Base-by-base conservation (phyloP, 2,888 invertebrate species). In the Xiphydria camelus region DNA sequence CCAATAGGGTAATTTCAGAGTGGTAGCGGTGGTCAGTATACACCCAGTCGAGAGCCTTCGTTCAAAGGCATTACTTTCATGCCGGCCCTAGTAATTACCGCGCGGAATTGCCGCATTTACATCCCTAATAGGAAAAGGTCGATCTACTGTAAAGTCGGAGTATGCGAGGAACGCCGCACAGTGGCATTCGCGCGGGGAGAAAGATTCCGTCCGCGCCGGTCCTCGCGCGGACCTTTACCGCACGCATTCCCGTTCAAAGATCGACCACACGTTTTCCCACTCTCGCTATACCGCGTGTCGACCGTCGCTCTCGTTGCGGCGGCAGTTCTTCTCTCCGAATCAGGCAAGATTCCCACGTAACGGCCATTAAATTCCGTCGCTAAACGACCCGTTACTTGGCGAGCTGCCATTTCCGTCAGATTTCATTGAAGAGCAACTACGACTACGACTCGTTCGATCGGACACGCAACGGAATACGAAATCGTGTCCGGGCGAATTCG, bases 91-190 rank as follows among this genome's bases (percentile, higher is more conserved):
- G 61, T 68, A 66, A 67, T 69, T 66, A 62, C 57, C 53, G 32
- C 44, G 57, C 51, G 47, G 65, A 67, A 68, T 67, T 63, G 59
- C 62, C 53, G 53, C 65, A 64, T 68, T 67, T 67, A 64, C 67
- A 68, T 66, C 55, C 56, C 55, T 68, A 66, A 68, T 69, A 64
- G 57, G 59, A 62, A 63, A 53, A 52, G 58, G 57, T 59, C 55
- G 55, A 59, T 57, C 55, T 51, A 59, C n/a, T n/a, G n/a, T n/a
- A n/a, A n/a, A n/a, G n/a, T n/a, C n/a, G n/a, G n/a, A 46, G 47
- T 51, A 65, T 65, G 59, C 57, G 50, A 54, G 55, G 55, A 51
- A 57, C 49, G 57, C 55, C n/a, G n/a, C n/a, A n/a, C n/a, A n/a
- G n/a, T n/a, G n/a, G n/a, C n/a, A n/a, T n/a, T 59, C 59, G 60